phyloP scores from a whole-genome alignment of 2,888 invertebrate genomes.

The Idaea biselata region DNA sequence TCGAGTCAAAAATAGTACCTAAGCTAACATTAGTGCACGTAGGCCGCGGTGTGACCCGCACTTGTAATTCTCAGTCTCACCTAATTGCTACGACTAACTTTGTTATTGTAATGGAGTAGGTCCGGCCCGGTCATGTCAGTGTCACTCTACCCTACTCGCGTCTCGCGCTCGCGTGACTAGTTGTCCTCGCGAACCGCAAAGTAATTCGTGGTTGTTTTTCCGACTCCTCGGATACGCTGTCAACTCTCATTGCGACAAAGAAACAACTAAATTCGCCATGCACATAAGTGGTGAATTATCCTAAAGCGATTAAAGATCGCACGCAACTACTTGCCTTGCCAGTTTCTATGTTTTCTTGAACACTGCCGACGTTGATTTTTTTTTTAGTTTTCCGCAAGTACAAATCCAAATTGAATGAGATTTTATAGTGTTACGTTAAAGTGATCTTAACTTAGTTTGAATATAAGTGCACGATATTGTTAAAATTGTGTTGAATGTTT shows the following conservation, averaged over 20 bases:
- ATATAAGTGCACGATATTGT: conserved; percentile 78
- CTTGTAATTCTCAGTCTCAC: conserved; percentile 42
- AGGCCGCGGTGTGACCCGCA: conserved; percentile 46
- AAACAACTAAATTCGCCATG: conserved; percentile 50
- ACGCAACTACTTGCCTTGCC: conserved; percentile 76
- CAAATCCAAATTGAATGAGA: conserved; percentile 79
- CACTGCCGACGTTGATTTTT: conserved; percentile 71
- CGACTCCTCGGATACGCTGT: conserved; percentile 63
- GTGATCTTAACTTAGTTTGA: conserved; percentile 75
- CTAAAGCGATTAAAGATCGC: conserved; percentile 59
- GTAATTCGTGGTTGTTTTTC: conserved; percentile 54
- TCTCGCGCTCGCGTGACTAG: conserved; percentile 39
- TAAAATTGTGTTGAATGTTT: conserved; percentile 78
- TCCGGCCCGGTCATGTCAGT: conserved; percentile 38
- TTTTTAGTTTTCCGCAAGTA: conserved; percentile 77
- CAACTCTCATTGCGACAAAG: conserved; percentile 72
- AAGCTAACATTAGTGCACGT: conserved; percentile 64
- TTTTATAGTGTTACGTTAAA: conserved; percentile 76
- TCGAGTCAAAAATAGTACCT: conserved; percentile 46
- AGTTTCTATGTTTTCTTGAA: conserved; percentile 76
- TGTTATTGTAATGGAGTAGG: conserved; percentile 46
- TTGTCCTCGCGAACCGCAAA: conserved; percentile 53
- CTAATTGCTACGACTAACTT: conserved; percentile 74
- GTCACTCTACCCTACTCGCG: conserved; percentile 14
- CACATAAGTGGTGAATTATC: conserved; percentile 23